Evolutionary conservation across 2,888 invertebrate genomes (phyloP), one percentile per base, ranked within the genome.

Genomic region (Elmis aenea): DNA sequence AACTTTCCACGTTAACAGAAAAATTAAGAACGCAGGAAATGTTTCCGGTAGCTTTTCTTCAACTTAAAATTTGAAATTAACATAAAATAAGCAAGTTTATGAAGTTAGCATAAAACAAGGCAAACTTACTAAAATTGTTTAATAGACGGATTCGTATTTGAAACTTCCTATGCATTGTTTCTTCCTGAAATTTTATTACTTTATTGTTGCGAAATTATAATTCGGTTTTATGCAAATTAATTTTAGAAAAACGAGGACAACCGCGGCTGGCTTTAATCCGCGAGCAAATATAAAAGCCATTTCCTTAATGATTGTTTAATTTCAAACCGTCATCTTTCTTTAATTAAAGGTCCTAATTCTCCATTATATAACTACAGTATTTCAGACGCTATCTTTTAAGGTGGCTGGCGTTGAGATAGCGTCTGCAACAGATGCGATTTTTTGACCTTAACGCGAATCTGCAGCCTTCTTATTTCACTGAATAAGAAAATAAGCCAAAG

Each of bases 21-120:
- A n/a, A n/a, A n/a, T n/a, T n/a, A n/a, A n/a, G n/a, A n/a, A n/a
- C n/a, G n/a, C n/a, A n/a, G n/a, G n/a, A n/a, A n/a, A n/a, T n/a
- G n/a, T n/a, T n/a, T n/a, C n/a, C n/a, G n/a, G n/a, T n/a, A n/a
- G n/a, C n/a, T n/a, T n/a, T n/a, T n/a, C n/a, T n/a, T n/a, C n/a
- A n/a, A n/a, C n/a, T n/a, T n/a, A n/a, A n/a, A n/a, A n/a, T n/a
- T n/a, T n/a, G n/a, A n/a, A n/a, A 37, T 38, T 38, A 38, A 38
- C 38, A 38, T 38, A 38, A 38, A 38, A 32, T 38, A 38, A 38
- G 27, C 33, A 23, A 38, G 33, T 38, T 33, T 38, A 33, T 28
- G 33, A 38, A 38, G 24, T 38, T 20, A 16, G 30, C 26, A 37
- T 31, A 37, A 32, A 33, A 26, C 26, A 33, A 13, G 33, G 33